Conservation (phyloP, 2,888 invertebrate genomes). For the Eristalinus sepulchralis region DNA sequence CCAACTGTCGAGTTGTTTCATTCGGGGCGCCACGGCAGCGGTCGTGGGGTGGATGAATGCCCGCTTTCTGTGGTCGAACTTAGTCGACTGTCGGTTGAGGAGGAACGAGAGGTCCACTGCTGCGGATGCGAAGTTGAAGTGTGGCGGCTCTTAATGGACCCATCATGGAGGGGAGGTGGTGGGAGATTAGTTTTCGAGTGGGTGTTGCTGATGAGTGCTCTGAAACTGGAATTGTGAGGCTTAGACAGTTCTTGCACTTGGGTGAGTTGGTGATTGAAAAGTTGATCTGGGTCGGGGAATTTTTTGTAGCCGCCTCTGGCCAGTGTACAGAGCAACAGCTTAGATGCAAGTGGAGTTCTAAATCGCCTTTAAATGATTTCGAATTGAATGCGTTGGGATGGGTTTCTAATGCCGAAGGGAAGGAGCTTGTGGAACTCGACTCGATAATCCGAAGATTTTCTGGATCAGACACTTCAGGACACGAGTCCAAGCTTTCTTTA, state of each 20-base stretch:
- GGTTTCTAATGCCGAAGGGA: too few relatives aligned
- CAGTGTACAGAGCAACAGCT: background rate
- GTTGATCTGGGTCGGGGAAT: background rate
- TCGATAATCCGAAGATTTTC: too few relatives aligned
- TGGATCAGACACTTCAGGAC: too few relatives aligned
- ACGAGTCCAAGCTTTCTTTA: too few relatives aligned
- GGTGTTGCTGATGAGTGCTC: slow-evolving; percentile 22
- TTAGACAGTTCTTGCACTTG: background rate
- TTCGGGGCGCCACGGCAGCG: background rate
- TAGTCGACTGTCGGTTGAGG: background rate
- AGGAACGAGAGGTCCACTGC: background rate
- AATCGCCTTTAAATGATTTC: too few relatives aligned
- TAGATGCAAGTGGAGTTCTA: background rate
- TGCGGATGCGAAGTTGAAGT: background rate
- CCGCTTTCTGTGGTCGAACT: background rate
- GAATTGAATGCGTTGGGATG: too few relatives aligned
- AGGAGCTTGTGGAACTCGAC: too few relatives aligned
- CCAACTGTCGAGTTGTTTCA: slow-evolving; percentile 14
- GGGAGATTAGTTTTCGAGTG: slow-evolving; percentile 19
- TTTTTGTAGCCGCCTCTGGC: too few relatives aligned
- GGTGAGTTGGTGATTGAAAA: background rate
- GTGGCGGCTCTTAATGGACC: background rate
- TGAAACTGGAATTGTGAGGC: slow-evolving; percentile 4
- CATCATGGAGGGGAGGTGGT: background rate
- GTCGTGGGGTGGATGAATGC: background rate